Evolutionary conservation across 2,888 invertebrate genomes (phyloP).

Genomic region (Polydrusus tereticollis): DNA sequence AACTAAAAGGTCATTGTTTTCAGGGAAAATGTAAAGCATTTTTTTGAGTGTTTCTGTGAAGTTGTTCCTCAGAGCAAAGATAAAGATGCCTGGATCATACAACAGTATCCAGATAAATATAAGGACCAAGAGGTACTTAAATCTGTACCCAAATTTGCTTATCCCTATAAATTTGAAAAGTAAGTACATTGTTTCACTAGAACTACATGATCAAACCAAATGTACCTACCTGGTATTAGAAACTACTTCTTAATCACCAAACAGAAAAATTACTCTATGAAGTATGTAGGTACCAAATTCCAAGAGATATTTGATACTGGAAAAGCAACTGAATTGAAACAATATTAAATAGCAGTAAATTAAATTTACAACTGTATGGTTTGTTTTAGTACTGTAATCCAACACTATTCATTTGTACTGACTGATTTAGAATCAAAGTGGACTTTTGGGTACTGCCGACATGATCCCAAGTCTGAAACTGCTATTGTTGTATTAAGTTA

Average conservation of each 20-base stretch:
- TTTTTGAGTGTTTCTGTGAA: slow-evolving; percentile 89
- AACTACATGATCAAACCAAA: background rate
- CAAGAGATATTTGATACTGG: no score
- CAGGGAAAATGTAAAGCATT: slow-evolving; percentile 83
- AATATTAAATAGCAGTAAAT: no score
- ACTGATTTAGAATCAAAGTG: slow-evolving; percentile 96
- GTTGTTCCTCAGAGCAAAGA: slow-evolving; percentile 77
- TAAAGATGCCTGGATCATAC: slow-evolving; percentile 79
- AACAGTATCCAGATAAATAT: slow-evolving; percentile 87
- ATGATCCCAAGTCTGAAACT: slow-evolving; percentile 90
- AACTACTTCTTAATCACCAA: no score
- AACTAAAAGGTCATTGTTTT: slow-evolving; percentile 55
- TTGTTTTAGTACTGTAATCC: slow-evolving; percentile 82
- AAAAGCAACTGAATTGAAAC: no score
- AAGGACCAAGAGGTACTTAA: slow-evolving; percentile 87
- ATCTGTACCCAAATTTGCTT: slow-evolving; percentile 92
- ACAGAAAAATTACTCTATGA: no score
- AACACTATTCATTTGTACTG: slow-evolving; percentile 96
- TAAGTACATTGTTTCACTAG: slow-evolving; percentile 59
- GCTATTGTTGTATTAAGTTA: slow-evolving; percentile 89
- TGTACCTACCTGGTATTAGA: background rate
- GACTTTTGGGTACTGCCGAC: slow-evolving; percentile 97
- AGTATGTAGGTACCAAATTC: no score
- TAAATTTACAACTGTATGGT: no score
- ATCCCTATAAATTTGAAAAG: slow-evolving; percentile 86